phyloP scores from a whole-genome alignment of 2,113 vertebrate species.

The Nasalis larvatus region DNA sequence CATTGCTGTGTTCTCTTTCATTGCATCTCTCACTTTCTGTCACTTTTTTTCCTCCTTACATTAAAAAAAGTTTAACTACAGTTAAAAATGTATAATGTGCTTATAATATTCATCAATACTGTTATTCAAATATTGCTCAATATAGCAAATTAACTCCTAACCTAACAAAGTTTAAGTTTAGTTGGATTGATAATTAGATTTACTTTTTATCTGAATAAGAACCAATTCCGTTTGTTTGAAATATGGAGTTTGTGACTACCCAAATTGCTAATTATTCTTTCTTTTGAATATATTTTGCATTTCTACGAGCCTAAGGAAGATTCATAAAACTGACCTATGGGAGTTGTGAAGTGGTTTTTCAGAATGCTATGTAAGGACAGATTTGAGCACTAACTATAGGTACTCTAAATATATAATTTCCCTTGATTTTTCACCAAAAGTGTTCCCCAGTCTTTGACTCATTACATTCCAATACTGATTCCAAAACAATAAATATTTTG shows the following conservation, averaged over 20 bases:
- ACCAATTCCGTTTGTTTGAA: neutral
- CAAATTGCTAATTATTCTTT: neutral
- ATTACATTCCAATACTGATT: conserved; percentile 26
- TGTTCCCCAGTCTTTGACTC: neutral
- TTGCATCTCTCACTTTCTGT: neutral
- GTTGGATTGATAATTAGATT: conserved; percentile 4
- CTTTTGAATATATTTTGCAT: conserved; percentile 9
- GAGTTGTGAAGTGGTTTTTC: neutral
- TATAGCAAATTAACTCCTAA: neutral
- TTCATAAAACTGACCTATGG: neutral
- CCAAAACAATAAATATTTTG: conserved; percentile 27
- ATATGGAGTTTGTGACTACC: neutral
- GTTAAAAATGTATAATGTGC: neutral
- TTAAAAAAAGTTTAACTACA: neutral
- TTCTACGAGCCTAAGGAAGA: neutral
- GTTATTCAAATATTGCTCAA: conserved; percentile 25
- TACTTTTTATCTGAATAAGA: conserved; percentile 4
- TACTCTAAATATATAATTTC: neutral
- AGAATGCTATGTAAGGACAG: neutral
- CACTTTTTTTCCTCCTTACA: neutral
- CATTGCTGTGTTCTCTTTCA: conserved; percentile 34
- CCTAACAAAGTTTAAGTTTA: conserved; percentile 1
- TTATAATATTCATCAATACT: neutral
- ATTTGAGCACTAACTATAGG: neutral
- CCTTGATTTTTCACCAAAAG: neutral